Percentiles rank a stretch among this genome's conserved stretches.
Conservation (phyloP, 2,888 invertebrate species). For the Athetis lepigone region DNA sequence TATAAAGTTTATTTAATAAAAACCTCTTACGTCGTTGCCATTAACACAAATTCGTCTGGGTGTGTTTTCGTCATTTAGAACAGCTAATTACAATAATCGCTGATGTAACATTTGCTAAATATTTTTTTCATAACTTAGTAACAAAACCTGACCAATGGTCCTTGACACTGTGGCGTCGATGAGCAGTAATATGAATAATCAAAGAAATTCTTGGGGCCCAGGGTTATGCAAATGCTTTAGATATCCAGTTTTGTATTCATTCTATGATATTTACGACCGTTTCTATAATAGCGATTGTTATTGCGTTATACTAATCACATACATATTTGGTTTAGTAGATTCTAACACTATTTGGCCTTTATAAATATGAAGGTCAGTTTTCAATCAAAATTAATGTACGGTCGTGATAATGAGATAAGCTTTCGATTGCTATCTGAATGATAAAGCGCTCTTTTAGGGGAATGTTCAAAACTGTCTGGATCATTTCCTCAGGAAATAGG, state of each 20-base stretch:
- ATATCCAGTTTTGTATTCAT: slow-evolving; percentile 27
- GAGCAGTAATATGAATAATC: background rate
- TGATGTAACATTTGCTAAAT: slow-evolving; percentile 54
- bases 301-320: slow-evolving; percentile 27
- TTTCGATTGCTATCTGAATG: slow-evolving; percentile 17
- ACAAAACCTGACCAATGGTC: slow-evolving; percentile 19
- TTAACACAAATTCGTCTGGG: slow-evolving; percentile 45
- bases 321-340: slow-evolving; percentile 9
- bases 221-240: slow-evolving; percentile 19
- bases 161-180: slow-evolving; percentile 42
- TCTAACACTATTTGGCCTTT: slow-evolving; percentile 3
- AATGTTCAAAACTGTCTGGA: slow-evolving; percentile 1
- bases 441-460: background rate
- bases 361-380: slow-evolving; percentile 13
- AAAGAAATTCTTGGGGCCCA: slow-evolving; percentile 6
- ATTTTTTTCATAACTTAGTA: slow-evolving; percentile 21
- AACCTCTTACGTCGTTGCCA: slow-evolving; percentile 19
- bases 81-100: slow-evolving; percentile 35
- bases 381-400: slow-evolving; percentile 7
- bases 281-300: slow-evolving; percentile 14
- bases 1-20: slow-evolving; percentile 17
- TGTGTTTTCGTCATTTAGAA: slow-evolving; percentile 39
- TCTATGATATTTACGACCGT: slow-evolving; percentile 13
- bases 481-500: slow-evolving; percentile 15
- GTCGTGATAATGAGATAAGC: slow-evolving; percentile 1